Base-by-base conservation (phyloP, 64 coral and sea anemone genomes). In the Porites australiensis region DNA sequence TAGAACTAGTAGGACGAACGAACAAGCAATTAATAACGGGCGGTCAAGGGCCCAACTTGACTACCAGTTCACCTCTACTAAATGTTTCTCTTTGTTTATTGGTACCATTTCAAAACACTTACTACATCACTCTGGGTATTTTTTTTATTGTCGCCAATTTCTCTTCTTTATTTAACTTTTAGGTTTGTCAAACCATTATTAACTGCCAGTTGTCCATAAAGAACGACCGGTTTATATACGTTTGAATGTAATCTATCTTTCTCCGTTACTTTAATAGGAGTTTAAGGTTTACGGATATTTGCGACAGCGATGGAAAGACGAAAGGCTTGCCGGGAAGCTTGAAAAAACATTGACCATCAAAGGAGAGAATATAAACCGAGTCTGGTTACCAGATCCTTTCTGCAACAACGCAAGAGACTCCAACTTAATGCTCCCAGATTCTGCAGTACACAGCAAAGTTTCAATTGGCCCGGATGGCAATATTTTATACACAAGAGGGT, bases 311-410 rank as follows among this genome's bases (percentile, higher is more conserved):
- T 93, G 91, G 91, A 88, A 21, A 48, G 91, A 93, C 61, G 82
- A 70, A 3, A 75, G 91, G 45, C 63, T 93, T 8, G 50, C 16
- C 27, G 86, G 86, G 7, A 65, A 87, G 72, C 77, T 77, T 13
- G 11, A 63, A 8, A 88, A 66, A 44, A 77, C 76, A n/a, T 50
- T 93, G 46, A 86, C 86, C 50, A 46, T 93, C 27, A 93, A 87
- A 54, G 86, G 86, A 70, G 91, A 93, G 83, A 87, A 87, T 20
- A 78, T 93, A 10, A 45, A 77, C 19, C 91, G 86, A 4, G 37
- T 93, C 5, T 93, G 91, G 91, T 86, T 87, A 22, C 91, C 91
- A 19, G 91, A 93, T 23, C 85, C 86, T 8, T 93, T 93, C 50
- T 93, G 91, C 23, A 87, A 83, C 22, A 93, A 93, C 16, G 91